Percentiles rank a stretch among this genome's conserved stretches.
phyloP scores from a whole-genome alignment of 2,888 invertebrate species.

The Platycheirus rosarum region DNA sequence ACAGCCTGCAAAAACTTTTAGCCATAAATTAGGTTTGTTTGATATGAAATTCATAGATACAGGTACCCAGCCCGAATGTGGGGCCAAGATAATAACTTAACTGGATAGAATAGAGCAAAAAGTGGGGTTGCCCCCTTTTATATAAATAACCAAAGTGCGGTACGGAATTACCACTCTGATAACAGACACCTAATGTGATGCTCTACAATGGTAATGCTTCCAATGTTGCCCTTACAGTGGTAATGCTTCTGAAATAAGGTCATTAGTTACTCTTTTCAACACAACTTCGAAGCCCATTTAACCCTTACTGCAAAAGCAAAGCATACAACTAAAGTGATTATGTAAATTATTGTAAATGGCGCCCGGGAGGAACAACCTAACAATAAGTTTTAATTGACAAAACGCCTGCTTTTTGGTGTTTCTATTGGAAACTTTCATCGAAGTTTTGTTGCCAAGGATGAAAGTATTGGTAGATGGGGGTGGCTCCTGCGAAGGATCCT shows the following conservation, averaged over 20 bases:
- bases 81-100: slow-evolving; percentile 58
- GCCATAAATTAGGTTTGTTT: slow-evolving; percentile 64
- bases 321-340: slow-evolving; percentile 51
- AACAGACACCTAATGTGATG: slow-evolving; percentile 48
- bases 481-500: neutral
- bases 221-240: slow-evolving; percentile 27
- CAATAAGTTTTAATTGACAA: slow-evolving; percentile 56
- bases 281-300: neutral
- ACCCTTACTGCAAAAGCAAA: slow-evolving; percentile 7
- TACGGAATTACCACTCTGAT: slow-evolving; percentile 58
- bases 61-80: no score
- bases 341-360: slow-evolving; percentile 57
- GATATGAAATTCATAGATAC: slow-evolving; percentile 60
- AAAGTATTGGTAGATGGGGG: neutral
- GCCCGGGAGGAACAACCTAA: slow-evolving; percentile 20
- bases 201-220: no score
- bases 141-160: slow-evolving; percentile 63
- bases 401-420: slow-evolving; percentile 25
- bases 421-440: slow-evolving; percentile 13
- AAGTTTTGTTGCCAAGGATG: neutral
- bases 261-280: slow-evolving; percentile 44
- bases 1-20: slow-evolving; percentile 37
- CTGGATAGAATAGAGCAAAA: neutral
- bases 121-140: slow-evolving; percentile 31
- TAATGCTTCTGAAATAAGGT: slow-evolving; percentile 13